A percentile compares a stretch with the other conserved stretches of the same genome.
These are phyloP conservation scores for Enteromius afrohamiltoni DNA, from an alignment of 2,797 vertebrate genomes.

Conservation along the genomic window DNA sequence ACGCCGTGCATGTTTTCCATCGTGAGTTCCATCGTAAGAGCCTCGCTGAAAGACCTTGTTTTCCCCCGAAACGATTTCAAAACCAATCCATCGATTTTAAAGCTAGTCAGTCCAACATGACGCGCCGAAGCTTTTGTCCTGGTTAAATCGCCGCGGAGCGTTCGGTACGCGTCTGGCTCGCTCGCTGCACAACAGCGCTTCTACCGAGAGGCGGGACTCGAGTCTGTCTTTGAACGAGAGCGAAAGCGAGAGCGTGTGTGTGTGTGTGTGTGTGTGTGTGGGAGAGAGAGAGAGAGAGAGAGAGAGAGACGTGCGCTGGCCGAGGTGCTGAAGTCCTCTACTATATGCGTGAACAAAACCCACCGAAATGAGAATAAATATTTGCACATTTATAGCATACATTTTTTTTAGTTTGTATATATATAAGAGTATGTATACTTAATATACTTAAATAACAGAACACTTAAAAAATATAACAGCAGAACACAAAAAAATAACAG, in stretches of 20 bases:
- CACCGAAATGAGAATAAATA: not conserved
- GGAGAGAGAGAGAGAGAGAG: no score
- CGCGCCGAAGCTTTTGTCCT: slow-evolving; percentile 61
- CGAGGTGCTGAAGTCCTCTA: slow-evolving; percentile 51
- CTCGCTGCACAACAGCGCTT: slow-evolving; percentile 78
- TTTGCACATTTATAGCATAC: not conserved
- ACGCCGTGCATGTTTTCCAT: slow-evolving; percentile 92
- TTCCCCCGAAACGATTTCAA: slow-evolving; percentile 75
- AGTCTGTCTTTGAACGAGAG: slow-evolving; percentile 65
- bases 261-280: slow-evolving; percentile 27
- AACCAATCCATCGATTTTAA: slow-evolving; percentile 81
- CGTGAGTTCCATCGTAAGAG: slow-evolving; percentile 90
- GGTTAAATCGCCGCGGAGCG: slow-evolving; percentile 45
- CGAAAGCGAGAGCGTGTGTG: slow-evolving; percentile 50
- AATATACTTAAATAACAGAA: not conserved
- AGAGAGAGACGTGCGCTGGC: slow-evolving; percentile 49
- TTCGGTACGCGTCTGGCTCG: slow-evolving; percentile 40
- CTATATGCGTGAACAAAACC: not conserved
- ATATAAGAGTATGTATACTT: not conserved
- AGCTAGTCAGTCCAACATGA: slow-evolving; percentile 72
- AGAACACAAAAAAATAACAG: not conserved
- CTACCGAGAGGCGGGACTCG: slow-evolving; percentile 72
- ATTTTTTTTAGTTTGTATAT: no score
- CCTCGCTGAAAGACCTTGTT: slow-evolving; percentile 66
- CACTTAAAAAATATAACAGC: not conserved